Evolutionary conservation across 2,113 vertebrate genomes (phyloP).

Genomic region (Chlorodrepanis virens): DNA sequence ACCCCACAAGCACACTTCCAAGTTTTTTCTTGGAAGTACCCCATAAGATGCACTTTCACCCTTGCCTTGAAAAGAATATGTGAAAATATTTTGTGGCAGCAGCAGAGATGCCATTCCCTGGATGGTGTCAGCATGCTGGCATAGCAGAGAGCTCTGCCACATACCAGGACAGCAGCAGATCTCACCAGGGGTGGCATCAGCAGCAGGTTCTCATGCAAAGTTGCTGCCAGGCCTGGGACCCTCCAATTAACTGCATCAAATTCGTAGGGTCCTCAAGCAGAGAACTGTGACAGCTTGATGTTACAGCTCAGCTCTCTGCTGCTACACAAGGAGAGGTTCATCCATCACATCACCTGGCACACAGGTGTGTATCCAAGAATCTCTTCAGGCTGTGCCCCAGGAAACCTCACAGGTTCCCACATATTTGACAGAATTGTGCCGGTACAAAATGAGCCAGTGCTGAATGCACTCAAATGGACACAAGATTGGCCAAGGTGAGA

Average conservation of each 20-base stretch:
- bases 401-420: not conserved
- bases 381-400: not conserved
- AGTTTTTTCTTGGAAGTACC: not conserved
- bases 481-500: not conserved
- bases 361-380: not conserved
- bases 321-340: not conserved
- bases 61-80: not conserved
- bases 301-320: not conserved
- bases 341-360: not conserved
- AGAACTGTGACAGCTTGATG: not conserved
- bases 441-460: not conserved
- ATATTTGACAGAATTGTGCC: not conserved
- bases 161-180: not conserved
- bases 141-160: fast-evolving
- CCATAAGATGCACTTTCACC: not conserved
- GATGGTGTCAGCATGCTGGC: fast-evolving
- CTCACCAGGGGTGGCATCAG: not conserved
- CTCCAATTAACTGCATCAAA: not conserved
- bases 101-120: not conserved
- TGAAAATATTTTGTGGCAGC: not conserved
- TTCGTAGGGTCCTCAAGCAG: not conserved
- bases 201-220: not conserved
- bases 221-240: not conserved
- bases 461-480: not conserved
- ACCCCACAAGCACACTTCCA: not conserved